Evolutionary conservation across 2,113 vertebrate genomes (phyloP).

Genomic region (Brachionichthys hirsutus): DNA sequence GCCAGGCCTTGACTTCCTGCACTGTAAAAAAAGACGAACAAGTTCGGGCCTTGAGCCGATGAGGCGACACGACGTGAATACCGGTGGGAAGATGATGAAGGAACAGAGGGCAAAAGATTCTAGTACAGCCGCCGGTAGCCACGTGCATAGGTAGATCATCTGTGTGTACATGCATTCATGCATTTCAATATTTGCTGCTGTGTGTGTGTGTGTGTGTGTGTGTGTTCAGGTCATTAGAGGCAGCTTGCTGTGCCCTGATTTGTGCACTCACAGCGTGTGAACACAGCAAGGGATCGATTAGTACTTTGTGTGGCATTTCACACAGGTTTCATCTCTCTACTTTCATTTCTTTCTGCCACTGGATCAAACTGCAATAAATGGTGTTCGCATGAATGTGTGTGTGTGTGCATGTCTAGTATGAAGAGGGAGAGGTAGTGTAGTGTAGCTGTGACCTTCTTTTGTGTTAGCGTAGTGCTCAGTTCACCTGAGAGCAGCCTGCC

Average conservation of each 20-base stretch:
- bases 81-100: conserved; percentile 33
- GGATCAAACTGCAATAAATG: conserved; percentile 35
- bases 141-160: conserved; percentile 9
- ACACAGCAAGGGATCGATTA: conserved; percentile 73
- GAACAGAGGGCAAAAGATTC: conserved; percentile 39
- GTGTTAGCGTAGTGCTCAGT: background rate
- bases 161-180: conserved; percentile 17
- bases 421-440: conserved; percentile 13
- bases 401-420: background rate
- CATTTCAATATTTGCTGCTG: conserved; percentile 8
- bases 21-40: conserved; percentile 1
- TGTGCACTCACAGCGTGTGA: conserved; percentile 74
- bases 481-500: conserved; percentile 3
- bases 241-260: conserved; percentile 74
- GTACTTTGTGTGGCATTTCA: conserved; percentile 73
- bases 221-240: conserved; percentile 70
- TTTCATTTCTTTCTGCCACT: conserved; percentile 53
- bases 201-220: conserved; percentile 15
- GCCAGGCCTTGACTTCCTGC: conserved; percentile 29
- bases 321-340: conserved; percentile 50
- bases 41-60: conserved; percentile 1
- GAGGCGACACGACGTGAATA: no score
- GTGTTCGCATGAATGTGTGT: conserved; percentile 4
- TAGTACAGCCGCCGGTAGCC: conserved; percentile 14
- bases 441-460: conserved; percentile 48